Conservation (phyloP, 2,113 vertebrate species). For the Phyllopteryx taeniolatus region DNA sequence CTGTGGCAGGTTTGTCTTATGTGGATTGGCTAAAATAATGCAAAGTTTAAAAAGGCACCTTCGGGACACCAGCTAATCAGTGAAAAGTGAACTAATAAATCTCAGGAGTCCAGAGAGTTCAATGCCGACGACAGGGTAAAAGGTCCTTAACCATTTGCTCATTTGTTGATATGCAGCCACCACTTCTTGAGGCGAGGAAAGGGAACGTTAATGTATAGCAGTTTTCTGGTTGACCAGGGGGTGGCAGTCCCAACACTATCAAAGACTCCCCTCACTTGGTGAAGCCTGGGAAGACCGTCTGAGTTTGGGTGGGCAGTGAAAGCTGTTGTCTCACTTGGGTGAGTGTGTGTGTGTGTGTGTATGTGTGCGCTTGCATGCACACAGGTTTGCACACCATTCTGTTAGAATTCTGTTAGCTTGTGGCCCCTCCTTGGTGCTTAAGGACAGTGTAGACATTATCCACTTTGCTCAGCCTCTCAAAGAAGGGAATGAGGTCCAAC, state of each 20-base stretch:
- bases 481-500: slow-evolving; percentile 93
- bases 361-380: not conserved
- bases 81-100: not conserved
- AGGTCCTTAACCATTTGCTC: not conserved
- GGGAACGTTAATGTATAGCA: slow-evolving; percentile 1
- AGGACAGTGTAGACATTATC: slow-evolving; percentile 92
- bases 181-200: not conserved
- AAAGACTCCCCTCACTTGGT: slow-evolving; percentile 4
- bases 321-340: slow-evolving; percentile 23
- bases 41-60: slow-evolving; percentile 3
- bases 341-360: slow-evolving; percentile 7
- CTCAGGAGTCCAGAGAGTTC: not conserved
- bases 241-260: slow-evolving; percentile 17
- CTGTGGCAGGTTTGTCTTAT: not conserved
- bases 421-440: slow-evolving; percentile 84
- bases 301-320: slow-evolving; percentile 35
- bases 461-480: slow-evolving; percentile 94
- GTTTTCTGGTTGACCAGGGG: slow-evolving; percentile 36
- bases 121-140: not conserved
- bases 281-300: slow-evolving; percentile 16
- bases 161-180: not conserved
- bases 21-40: not conserved
- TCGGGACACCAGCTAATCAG: not conserved
- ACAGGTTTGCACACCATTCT: slow-evolving; percentile 11
- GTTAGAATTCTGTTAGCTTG: slow-evolving; percentile 78